A percentile compares a stretch with the other conserved stretches of the same genome.
phyloP scores from a whole-genome alignment of 2,888 invertebrate genomes.

The Temnothorax rugatulus region DNA sequence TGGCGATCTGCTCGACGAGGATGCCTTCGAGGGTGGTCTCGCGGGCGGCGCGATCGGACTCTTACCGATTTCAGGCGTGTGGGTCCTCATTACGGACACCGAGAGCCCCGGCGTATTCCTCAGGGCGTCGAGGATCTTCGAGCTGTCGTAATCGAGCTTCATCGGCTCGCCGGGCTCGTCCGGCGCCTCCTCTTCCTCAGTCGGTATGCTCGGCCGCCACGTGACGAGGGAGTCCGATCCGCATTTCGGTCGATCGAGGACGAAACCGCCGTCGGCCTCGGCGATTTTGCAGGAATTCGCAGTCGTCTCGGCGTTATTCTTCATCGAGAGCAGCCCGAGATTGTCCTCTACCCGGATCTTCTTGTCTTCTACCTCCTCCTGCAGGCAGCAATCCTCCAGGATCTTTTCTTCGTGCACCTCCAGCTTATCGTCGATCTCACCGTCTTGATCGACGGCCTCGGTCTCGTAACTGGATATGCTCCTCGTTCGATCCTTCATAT shows the following conservation, averaged over 20 bases:
- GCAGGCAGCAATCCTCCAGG: slow-evolving; percentile 11
- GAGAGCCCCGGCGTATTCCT: slow-evolving; percentile 83
- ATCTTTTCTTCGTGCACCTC: slow-evolving; percentile 71
- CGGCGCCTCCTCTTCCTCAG: slow-evolving; percentile 65
- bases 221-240: slow-evolving; percentile 44
- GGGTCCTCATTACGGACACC: slow-evolving; percentile 79
- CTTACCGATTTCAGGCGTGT: slow-evolving; percentile 68
- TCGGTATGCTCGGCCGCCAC: slow-evolving; percentile 57
- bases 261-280: slow-evolving; percentile 70
- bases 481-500: slow-evolving; percentile 28
- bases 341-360: slow-evolving; percentile 40
- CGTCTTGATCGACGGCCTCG: slow-evolving; percentile 3
- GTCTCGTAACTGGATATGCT: slow-evolving; percentile 47
- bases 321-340: slow-evolving; percentile 39
- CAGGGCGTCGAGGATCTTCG: slow-evolving; percentile 81
- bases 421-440: slow-evolving; percentile 58
- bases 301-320: slow-evolving; percentile 24
- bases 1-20: slow-evolving; percentile 77
- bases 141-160: slow-evolving; percentile 77
- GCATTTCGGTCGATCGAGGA: slow-evolving; percentile 51
- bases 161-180: slow-evolving; percentile 70
- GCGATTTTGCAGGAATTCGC: slow-evolving; percentile 63
- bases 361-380: slow-evolving; percentile 26
- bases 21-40: slow-evolving; percentile 70
- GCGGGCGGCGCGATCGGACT: slow-evolving; percentile 8